phyloP scores from a whole-genome alignment of 2,113 vertebrate species.

The Lucifuga dentata region DNA sequence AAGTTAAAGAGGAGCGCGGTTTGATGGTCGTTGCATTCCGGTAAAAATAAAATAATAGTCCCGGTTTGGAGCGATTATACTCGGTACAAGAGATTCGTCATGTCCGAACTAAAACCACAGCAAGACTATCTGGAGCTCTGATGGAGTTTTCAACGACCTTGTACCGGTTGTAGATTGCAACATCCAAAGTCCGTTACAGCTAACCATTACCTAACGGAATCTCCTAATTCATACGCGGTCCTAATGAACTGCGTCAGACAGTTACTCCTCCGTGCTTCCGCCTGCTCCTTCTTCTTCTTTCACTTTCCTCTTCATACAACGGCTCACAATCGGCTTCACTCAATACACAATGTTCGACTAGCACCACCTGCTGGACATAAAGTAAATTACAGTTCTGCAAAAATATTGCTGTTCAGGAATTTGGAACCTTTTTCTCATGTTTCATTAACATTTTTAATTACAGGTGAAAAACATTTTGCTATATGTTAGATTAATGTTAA shows the following conservation, averaged over 20 bases:
- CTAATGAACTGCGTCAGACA: constrained; percentile 55
- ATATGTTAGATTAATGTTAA: too few species aligned
- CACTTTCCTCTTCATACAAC: background rate
- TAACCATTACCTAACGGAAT: constrained; percentile 47
- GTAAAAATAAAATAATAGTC: background rate
- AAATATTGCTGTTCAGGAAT: too few species aligned
- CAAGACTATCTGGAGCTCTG: too few species aligned
- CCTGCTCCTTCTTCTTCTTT: background rate
- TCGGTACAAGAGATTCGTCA: too few species aligned
- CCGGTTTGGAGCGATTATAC: background rate
- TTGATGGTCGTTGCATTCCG: constrained; percentile 17
- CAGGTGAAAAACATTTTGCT: too few species aligned
- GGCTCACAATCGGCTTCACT: background rate
- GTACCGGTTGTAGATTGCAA: constrained; percentile 7
- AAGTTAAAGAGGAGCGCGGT: constrained; percentile 3
- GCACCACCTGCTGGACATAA: constrained; percentile 23
- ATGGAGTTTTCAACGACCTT: background rate
- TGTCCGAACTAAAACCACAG: too few species aligned
- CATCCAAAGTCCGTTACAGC: constrained; percentile 69
- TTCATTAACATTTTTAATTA: too few species aligned
- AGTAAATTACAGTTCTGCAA: background rate
- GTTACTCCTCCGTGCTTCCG: background rate
- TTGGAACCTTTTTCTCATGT: too few species aligned
- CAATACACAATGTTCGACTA: background rate
- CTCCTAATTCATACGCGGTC: background rate